Base-by-base conservation (phyloP, 2,113 vertebrate species). In the Raphicerus campestris region DNA sequence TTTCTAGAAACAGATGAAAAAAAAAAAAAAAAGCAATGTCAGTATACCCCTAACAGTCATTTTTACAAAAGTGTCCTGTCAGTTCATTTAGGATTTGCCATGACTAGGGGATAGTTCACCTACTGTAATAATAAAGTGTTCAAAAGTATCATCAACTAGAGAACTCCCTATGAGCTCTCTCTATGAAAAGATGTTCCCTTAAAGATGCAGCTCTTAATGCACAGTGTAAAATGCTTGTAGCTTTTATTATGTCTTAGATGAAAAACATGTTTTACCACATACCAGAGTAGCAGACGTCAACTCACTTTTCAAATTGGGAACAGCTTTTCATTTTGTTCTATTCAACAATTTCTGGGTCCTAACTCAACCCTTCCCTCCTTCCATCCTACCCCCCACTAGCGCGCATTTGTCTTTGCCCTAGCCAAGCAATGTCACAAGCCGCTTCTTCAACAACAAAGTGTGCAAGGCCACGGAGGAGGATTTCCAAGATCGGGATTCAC, bases 171-270 rank as follows among this genome's bases (percentile, higher is more conserved):
- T 61, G 56, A 96, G 95, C 87, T 91, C 75, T 88, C 75, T 77
- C 1, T 82, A 86, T 35, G 92, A 86, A 97, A 97, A 88, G 97
- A 97, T 97, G 97, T 93, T 93, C 96, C 88, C 80, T 96, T 95
- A 88, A 97, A 97, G 97, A 97, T 61, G 95, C 82, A 66, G 87
- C 73, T 94, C 73, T 85, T 96, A 97, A 96, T 89, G 97, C 85
- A 30, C 85, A 93, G 97, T 97, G 97, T 97, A 97, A 98, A 98
- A 97, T 70, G 95, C 97, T 98, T 98, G 97, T 97, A 98, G 97
- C 95, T 98, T 97, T 98, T 98, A 98, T 98, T 97, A 97, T 96
- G 97, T 96, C 93, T 94, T 96, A 97, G 98, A 98, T 98, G 97
- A 96, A 97, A 97, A 98, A 96, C 97, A 98, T 97, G 96, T 98